Base-by-base conservation (phyloP, 1,140 invertebrate genomes). In the Papilio helenus region DNA sequence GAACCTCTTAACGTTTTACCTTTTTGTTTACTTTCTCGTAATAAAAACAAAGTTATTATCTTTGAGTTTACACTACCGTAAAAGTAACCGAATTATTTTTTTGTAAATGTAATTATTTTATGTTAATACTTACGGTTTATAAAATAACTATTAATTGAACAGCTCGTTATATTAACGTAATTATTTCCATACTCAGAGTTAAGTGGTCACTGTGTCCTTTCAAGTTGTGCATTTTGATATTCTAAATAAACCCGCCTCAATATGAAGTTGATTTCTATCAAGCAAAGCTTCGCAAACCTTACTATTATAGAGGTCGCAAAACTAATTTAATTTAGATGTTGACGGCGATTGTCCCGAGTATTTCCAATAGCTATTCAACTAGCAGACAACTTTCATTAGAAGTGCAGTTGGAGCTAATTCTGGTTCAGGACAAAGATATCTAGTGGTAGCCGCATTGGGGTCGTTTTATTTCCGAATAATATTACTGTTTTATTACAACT, bases 291-390 rank as follows among this genome's bases (percentile, higher is more conserved):
- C 20, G 61, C 61, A 68, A 68, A 68, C 61, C 61, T 26, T 68
- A 68, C 34, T 65, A 65, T 68, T 29, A 68, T 14, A 68, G 61
- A 34, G 23, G 61, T 68, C 61, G 14, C 61, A 68, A 68, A 68
- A 68, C 61, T 68, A 68, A 68, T 68, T 68, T 26, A 68, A 68
- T 68, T 68, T 68, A 68, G 61, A 68, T 68, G 61, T 29, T 29
- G 61, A 29, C 61, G 61, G 10, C 61, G 61, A 68, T 68, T 68
- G 61, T 68, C 23, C 26, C 3, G 29, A 68, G 14, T 68, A 68
- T 34, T 68, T 34, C 61, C 61, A 68, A 68, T 68, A 68, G 26
- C 61, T 68, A 68, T 68, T 68, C 61, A 68, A 68, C 61, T 68
- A 29, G 61, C 61, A 26, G 61, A 68, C 61, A 68, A 68, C 61